These are phyloP conservation scores for Panagrolaimus sp. DNA, from an alignment of 1,140 invertebrate species.

Conservation along the genomic window DNA sequence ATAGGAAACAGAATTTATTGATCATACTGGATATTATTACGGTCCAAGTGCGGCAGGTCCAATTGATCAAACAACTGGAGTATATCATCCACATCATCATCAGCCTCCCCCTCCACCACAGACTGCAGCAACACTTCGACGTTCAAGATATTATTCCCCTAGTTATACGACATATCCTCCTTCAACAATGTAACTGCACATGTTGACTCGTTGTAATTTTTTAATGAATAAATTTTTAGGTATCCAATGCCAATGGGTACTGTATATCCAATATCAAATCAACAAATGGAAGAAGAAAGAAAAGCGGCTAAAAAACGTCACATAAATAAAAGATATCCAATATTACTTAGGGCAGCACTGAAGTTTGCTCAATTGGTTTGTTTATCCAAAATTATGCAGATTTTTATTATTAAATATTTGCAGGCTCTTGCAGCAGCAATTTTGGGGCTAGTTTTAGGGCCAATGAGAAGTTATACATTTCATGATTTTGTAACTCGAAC, in stretches of 20 bases:
- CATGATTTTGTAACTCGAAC: slow-evolving; percentile 35
- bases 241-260: slow-evolving; percentile 9
- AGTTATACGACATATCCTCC: slow-evolving; percentile 34
- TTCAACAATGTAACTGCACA: slow-evolving; percentile 26
- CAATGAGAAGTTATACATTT: slow-evolving; percentile 25
- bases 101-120: background rate
- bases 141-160: slow-evolving; percentile 29
- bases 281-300: slow-evolving; percentile 8
- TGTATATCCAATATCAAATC: slow-evolving; percentile 14
- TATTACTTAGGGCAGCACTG: background rate
- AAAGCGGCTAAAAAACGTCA: background rate
- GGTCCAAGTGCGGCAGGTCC: background rate
- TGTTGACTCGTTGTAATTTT: no score
- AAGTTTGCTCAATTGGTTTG: slow-evolving; percentile 9
- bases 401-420: slow-evolving; percentile 6
- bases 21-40: slow-evolving; percentile 1
- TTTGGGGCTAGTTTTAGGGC: slow-evolving; percentile 31
- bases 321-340: slow-evolving; percentile 7
- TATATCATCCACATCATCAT: background rate
- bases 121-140: slow-evolving; percentile 21
- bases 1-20: slow-evolving; percentile 7
- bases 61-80: background rate
- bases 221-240: background rate
- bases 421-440: slow-evolving; percentile 34
- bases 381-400: background rate